Evolutionary conservation across 1,140 invertebrate genomes (phyloP), one percentile per base, ranked within the genome.

Genomic region (Papilio glaucus): DNA sequence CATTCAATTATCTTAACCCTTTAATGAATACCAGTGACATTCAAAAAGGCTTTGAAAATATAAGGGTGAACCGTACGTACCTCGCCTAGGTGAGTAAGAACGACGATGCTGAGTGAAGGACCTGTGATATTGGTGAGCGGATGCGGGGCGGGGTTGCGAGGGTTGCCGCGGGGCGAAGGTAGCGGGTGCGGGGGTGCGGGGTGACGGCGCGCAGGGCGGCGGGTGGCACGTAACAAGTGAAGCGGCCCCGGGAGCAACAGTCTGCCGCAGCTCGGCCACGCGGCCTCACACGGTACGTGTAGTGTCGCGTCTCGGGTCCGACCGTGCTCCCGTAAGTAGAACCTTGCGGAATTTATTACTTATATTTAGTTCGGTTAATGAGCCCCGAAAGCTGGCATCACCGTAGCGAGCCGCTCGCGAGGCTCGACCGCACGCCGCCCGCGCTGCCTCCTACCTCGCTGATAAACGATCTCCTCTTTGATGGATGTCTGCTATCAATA

Each of bases 201-300:
- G 76, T 73, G 77, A 73, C 81, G 74, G 79, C 77, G 79, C 77
- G 83, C 81, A 82, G 85, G 87, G 87, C 78, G 86, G 86, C 83
- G 88, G 84, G 86, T 79, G 85, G 87, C 86, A 87, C 84, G 89
- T 92, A 92, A 92, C 90, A 92, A 92, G 90, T 90, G 88, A 91
- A 89, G 88, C 86, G 89, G 86, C 76, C 90, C 90, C 80, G 88
- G 90, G 90, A 92, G 90, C 90, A 92, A 92, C 90, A 92, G 90
- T 92, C 89, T 92, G 90, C 90, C 90, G 86, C 82, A 87, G 89
- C 89, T 85, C 90, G 89, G 88, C 88, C 86, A 89, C 90, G 90
- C 88, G 90, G 85, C 78, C 80, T 78, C 83, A 89, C 87, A 81
- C 80, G 78, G 72, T 74, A 78, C 80, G 74, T 83, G 77, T 78